phyloP scores from a whole-genome alignment of 2,888 invertebrate genomes.

The Polymixis flavicincta region DNA sequence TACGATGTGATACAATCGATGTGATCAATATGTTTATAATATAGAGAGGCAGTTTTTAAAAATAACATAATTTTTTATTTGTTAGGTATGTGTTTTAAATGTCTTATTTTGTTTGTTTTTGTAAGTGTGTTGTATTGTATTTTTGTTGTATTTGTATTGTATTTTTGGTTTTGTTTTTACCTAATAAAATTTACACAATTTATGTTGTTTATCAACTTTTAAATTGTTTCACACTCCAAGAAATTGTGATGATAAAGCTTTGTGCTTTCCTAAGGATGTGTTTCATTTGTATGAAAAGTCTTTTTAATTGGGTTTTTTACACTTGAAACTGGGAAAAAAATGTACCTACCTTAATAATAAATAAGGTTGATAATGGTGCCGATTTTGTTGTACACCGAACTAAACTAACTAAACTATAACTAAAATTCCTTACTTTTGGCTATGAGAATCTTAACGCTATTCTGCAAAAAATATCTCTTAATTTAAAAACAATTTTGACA shows the following conservation, averaged over 20 bases:
- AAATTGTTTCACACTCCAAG: neutral
- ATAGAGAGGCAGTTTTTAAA: conserved; percentile 2
- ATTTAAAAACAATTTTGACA: too few relatives aligned
- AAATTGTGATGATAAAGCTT: neutral
- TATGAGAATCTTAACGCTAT: too few relatives aligned
- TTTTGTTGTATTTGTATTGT: neutral
- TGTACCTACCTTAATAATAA: too few relatives aligned
- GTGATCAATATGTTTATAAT: conserved; percentile 8
- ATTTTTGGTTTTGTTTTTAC: too few relatives aligned
- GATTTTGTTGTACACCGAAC: too few relatives aligned
- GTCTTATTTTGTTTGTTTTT: neutral
- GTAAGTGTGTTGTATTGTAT: conserved; percentile 9
- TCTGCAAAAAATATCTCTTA: too few relatives aligned
- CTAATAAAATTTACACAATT: neutral
- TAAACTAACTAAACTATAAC: too few relatives aligned
- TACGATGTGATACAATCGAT: conserved; percentile 12
- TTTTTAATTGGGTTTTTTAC: neutral
- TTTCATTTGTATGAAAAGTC: neutral
- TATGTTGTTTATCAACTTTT: neutral
- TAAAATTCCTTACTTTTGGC: too few relatives aligned
- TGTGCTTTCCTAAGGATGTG: neutral
- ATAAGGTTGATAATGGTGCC: too few relatives aligned
- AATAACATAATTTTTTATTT: neutral
- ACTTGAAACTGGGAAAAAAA: neutral
- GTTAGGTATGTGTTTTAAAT: neutral